phyloP scores from a whole-genome alignment of 2,113 vertebrate species.

The Cottus gobio region DNA sequence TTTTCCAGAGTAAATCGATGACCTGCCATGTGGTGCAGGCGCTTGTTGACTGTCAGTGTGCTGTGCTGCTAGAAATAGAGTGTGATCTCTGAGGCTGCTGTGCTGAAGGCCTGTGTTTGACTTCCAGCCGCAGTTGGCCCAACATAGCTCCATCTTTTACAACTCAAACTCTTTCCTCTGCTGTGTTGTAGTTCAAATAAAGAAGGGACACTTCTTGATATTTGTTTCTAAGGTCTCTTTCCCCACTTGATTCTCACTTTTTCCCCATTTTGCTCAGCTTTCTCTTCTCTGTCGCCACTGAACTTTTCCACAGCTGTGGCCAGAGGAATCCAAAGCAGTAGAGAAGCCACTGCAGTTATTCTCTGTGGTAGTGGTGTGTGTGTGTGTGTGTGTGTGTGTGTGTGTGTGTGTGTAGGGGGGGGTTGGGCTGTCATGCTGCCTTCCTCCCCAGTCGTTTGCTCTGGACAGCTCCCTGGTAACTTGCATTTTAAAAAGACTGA shows the following conservation, averaged over 20 bases:
- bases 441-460: conserved; percentile 72
- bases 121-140: conserved; percentile 28
- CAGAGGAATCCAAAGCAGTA: conserved; percentile 69
- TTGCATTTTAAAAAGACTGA: conserved; percentile 74
- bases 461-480: conserved; percentile 78
- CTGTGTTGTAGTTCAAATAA: conserved; percentile 8
- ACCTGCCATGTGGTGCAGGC: conserved; percentile 54
- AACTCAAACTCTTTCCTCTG: conserved; percentile 7
- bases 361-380: conserved; percentile 25
- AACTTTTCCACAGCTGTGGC: conserved; percentile 76
- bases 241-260: conserved; percentile 29
- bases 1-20: conserved; percentile 55
- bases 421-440: conserved; percentile 68
- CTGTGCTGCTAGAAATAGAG: conserved; percentile 61
- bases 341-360: conserved; percentile 59
- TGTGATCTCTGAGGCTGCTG: conserved; percentile 43
- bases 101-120: conserved; percentile 39
- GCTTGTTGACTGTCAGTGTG: conserved; percentile 61
- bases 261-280: conserved; percentile 41
- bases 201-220: conserved; percentile 27
- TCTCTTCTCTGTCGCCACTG: conserved; percentile 49
- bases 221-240: conserved; percentile 40
- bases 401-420: conserved; percentile 31
- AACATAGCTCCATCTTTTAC: not conserved
- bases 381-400: conserved; percentile 26